phyloP scores from a whole-genome alignment of 2,888 invertebrate species.

The Julus scanicus region DNA sequence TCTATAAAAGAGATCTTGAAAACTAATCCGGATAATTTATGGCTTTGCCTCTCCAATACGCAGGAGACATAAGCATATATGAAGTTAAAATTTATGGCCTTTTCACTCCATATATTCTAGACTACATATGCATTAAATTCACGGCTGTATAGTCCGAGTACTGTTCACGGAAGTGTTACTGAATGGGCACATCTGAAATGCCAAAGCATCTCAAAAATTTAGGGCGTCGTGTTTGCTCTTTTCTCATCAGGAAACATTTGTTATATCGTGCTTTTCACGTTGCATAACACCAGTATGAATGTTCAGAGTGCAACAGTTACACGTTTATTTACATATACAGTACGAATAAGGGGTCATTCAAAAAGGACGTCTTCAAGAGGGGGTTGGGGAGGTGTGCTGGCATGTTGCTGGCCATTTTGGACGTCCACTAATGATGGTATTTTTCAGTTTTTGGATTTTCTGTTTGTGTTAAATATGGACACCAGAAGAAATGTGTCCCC shows the following conservation, averaged over 20 bases:
- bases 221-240: not conserved
- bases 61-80: constrained; percentile 13
- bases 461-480: too few species aligned
- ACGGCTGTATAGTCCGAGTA: not conserved
- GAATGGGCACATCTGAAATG: not conserved
- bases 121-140: not conserved
- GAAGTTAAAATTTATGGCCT: not conserved
- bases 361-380: too few species aligned
- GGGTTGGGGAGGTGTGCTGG: too few species aligned
- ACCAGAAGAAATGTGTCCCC: too few species aligned
- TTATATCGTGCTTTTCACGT: too few species aligned
- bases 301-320: too few species aligned
- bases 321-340: too few species aligned
- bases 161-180: not conserved
- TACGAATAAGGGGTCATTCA: too few species aligned
- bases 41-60: not conserved
- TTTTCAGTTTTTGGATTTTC: too few species aligned
- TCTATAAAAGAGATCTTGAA: constrained; percentile 12
- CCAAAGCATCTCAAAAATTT: not conserved
- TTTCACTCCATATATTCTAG: not conserved
- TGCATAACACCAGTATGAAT: too few species aligned
- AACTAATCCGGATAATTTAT: constrained; percentile 9
- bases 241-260: not conserved
- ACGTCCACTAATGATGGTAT: too few species aligned
- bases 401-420: too few species aligned